phyloP scores from a whole-genome alignment of 2,888 invertebrate species.

The Eumerus sabulonum region DNA sequence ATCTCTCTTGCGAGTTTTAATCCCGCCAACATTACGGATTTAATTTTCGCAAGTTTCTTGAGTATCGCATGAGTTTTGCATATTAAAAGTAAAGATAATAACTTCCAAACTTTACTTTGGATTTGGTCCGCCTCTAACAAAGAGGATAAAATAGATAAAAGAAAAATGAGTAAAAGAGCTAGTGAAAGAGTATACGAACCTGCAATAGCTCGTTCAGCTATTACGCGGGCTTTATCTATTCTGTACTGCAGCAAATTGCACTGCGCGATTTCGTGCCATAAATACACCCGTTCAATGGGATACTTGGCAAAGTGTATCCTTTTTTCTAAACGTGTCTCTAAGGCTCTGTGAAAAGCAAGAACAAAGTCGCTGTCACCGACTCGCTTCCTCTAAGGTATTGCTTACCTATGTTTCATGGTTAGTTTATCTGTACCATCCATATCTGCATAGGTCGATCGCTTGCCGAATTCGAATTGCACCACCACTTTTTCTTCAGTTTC shows the following conservation, averaged over 20 bases:
- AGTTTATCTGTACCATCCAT: slow-evolving; percentile 1
- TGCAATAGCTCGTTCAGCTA: slow-evolving; percentile 9
- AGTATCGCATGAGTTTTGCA: too few relatives aligned
- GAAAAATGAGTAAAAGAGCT: too few relatives aligned
- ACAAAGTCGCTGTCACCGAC: too few relatives aligned
- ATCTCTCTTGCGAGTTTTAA: too few relatives aligned
- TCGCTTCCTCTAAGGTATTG: not conserved
- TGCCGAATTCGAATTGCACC: slow-evolving; percentile 8
- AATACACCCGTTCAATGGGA: slow-evolving; percentile 73
- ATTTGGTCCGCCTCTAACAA: too few relatives aligned
- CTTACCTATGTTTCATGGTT: slow-evolving; percentile 3
- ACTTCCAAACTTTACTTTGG: too few relatives aligned
- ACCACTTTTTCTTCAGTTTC: not conserved
- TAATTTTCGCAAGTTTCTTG: too few relatives aligned
- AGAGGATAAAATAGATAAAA: too few relatives aligned
- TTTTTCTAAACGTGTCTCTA: slow-evolving; percentile 69
- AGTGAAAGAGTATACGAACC: slow-evolving; percentile 13
- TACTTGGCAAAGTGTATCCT: slow-evolving; percentile 72
- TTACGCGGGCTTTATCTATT: slow-evolving; percentile 41
- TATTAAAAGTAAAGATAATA: too few relatives aligned
- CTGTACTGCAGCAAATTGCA: slow-evolving; percentile 70
- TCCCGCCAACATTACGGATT: too few relatives aligned
- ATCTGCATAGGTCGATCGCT: slow-evolving; percentile 5
- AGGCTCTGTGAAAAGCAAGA: slow-evolving; percentile 67
- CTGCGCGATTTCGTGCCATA: slow-evolving; percentile 73